phyloP scores from a whole-genome alignment of 92 coral and sea anemone species.

The Desmophyllum pertusum region DNA sequence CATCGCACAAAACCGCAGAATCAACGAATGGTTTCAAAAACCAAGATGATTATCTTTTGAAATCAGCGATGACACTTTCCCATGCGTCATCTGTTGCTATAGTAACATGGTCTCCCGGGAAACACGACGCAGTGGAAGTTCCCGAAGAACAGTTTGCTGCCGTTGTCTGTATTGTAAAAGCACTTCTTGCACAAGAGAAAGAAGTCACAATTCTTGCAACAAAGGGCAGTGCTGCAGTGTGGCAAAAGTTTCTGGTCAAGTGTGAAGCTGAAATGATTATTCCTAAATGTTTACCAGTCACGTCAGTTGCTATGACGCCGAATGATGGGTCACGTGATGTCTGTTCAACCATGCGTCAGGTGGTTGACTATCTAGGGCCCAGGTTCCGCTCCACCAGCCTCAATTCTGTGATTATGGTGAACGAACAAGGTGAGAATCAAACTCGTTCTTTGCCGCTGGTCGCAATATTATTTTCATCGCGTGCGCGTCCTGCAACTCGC shows the following conservation, averaged over 20 bases:
- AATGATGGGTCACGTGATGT: slow-evolving; percentile 20
- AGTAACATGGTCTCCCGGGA: slow-evolving; percentile 2
- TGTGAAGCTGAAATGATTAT: slow-evolving; percentile 12
- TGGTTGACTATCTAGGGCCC: not conserved
- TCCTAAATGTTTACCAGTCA: not conserved
- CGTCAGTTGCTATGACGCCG: not conserved
- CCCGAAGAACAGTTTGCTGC: not conserved
- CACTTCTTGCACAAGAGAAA: slow-evolving; percentile 25
- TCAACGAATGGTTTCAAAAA: not conserved
- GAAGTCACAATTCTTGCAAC: slow-evolving; percentile 8
- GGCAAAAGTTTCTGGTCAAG: slow-evolving; percentile 5
- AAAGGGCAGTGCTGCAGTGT: not conserved
- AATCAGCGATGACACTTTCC: slow-evolving; percentile 18
- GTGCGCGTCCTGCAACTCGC: not conserved
- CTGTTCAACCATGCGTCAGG: not conserved
- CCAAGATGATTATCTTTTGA: not conserved
- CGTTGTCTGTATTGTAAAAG: slow-evolving; percentile 5
- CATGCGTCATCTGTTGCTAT: slow-evolving; percentile 38
- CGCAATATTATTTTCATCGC: not conserved
- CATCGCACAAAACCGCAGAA: not conserved
- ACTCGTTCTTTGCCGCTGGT: not conserved
- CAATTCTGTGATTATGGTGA: slow-evolving; percentile 7
- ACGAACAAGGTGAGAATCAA: slow-evolving; percentile 20
- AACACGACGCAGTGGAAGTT: not conserved
- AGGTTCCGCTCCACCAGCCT: slow-evolving; percentile 17